phyloP scores from a whole-genome alignment of 2,888 invertebrate species.

The Dasypolia templi region DNA sequence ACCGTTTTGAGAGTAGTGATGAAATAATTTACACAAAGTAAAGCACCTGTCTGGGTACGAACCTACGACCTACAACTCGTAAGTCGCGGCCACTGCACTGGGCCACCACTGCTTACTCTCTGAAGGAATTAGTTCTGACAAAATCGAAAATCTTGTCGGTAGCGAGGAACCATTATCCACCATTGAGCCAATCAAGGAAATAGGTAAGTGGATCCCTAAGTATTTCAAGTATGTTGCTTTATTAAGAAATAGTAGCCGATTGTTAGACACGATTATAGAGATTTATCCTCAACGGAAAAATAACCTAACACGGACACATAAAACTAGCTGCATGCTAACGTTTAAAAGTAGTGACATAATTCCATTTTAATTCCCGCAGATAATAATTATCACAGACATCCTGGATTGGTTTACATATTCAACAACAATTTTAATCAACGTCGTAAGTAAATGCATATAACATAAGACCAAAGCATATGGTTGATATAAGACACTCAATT shows the following conservation, averaged over 20 bases:
- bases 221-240: no score
- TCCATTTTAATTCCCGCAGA: background rate
- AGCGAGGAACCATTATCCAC: background rate
- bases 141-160: background rate
- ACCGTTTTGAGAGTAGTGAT: no score
- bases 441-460: background rate
- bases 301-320: background rate
- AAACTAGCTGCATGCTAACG: background rate
- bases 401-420: background rate
- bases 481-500: no score
- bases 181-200: background rate
- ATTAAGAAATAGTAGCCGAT: background rate
- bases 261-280: background rate
- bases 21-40: no score
- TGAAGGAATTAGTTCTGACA: no score
- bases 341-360: background rate
- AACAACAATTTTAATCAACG: background rate
- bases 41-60: no score
- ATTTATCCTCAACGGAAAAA: background rate
- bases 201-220: background rate
- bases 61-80: no score
- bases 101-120: no score
- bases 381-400: background rate
- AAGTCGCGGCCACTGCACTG: no score
- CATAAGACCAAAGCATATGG: background rate